These are phyloP conservation scores for Allygus modestus DNA, from an alignment of 2,888 invertebrate species.

Conservation along the genomic window DNA sequence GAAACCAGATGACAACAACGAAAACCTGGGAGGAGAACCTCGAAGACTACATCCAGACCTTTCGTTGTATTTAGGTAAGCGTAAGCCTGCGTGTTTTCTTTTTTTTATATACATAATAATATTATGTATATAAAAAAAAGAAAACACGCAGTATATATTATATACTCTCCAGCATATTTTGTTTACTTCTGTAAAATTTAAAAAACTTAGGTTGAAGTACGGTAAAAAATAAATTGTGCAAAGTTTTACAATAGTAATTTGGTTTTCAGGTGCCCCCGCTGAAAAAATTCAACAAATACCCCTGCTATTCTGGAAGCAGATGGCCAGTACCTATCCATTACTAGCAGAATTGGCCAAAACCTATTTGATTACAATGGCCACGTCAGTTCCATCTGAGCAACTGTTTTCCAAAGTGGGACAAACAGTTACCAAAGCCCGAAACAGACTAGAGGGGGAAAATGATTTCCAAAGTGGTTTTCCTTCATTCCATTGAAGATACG, in stretches of 20 bases:
- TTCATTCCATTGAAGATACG: constrained; percentile 59
- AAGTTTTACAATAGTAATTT: constrained; percentile 33
- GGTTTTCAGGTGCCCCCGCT: constrained; percentile 63
- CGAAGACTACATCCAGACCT: constrained; percentile 46
- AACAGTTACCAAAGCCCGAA: constrained; percentile 61
- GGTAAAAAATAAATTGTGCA: constrained; percentile 35
- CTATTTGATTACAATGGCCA: constrained; percentile 62
- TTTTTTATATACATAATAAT: too few species aligned
- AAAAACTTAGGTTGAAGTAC: neutral
- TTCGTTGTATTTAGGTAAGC: constrained; percentile 53
- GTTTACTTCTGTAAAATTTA: too few species aligned
- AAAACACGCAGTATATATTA: too few species aligned
- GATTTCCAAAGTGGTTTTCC: constrained; percentile 60
- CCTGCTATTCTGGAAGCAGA: constrained; percentile 61
- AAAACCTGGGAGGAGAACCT: constrained; percentile 44
- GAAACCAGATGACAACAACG: constrained; percentile 41
- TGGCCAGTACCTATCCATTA: constrained; percentile 62
- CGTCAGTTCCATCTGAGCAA: constrained; percentile 66
- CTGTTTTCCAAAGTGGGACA: constrained; percentile 65
- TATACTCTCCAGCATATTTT: too few species aligned
- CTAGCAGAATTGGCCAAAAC: constrained; percentile 62
- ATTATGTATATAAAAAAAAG: neutral
- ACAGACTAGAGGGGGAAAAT: constrained; percentile 61
- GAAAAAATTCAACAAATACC: constrained; percentile 60
- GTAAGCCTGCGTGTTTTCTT: constrained; percentile 28